Base-by-base conservation (phyloP, 2,113 vertebrate genomes). In the Cariama cristata region DNA sequence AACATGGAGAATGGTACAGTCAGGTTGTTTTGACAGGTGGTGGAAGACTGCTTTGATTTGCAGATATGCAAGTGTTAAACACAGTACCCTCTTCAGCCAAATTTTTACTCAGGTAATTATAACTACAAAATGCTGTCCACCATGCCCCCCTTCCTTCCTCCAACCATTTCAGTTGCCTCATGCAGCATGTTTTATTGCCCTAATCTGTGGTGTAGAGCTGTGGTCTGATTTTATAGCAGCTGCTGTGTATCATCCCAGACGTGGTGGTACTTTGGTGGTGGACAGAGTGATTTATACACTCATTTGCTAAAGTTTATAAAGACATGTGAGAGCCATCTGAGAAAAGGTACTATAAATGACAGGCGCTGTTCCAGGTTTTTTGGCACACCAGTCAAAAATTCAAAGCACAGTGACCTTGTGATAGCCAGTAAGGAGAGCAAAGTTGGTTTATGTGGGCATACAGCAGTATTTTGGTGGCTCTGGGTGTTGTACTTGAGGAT, bases 241-340 rank as follows among this genome's bases (percentile, higher is more conserved):
- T 93, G 91, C 74, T 88, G 55, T 87, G 67, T 76, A 68, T 96
- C 86, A 82, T 87, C 81, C 28, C 81, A 93, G 91, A 87, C 83
- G 88, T 89, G 40, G 42, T n/a, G 91, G 91, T 93, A 55, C 84
- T 94, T 91, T 33, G 49, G 26, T 77, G 68, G 71, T 88, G 81
- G 71, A 68, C 84, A 75, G 62, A 62, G 80, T 96, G 96, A 95
- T 97, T 95, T 96, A 95, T 96, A 91, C 49, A 79, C 68, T 96
- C 66, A 76, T 95, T 94, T 96, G 47, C 93, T 73, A 11, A 84
- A 93, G 77, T 96, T 95, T 96, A 93, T 96, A 96, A 87, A 96
- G 88, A 92, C 49, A 33, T n/a, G 49, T 94, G 62, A 95, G 73
- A 96, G 56, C 66, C 69, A 69, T 94, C 83, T 96, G 80, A 96